Percentiles rank a stretch among this genome's conserved stretches.
Evolutionary conservation across 2,797 vertebrate species (phyloP).

Genomic region (Etheostoma nigrum): DNA sequence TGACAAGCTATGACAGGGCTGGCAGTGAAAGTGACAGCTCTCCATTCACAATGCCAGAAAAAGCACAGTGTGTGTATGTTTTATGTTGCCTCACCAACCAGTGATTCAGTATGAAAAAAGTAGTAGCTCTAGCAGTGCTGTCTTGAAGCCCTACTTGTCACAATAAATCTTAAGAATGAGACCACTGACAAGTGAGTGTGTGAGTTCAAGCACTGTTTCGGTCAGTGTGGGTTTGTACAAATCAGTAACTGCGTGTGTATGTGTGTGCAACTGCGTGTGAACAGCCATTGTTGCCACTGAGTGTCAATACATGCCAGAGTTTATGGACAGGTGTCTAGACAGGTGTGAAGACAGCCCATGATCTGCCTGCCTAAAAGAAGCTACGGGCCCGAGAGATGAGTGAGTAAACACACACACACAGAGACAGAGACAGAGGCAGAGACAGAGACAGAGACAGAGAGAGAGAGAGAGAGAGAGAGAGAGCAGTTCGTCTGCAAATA

Average conservation of each 20-base stretch:
- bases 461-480: too few species aligned
- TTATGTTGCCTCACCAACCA: constrained; percentile 31
- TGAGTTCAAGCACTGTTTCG: constrained; percentile 29
- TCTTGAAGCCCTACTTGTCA: constrained; percentile 52
- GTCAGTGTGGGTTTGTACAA: constrained; percentile 30
- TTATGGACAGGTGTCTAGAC: constrained; percentile 40
- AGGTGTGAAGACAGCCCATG: constrained; percentile 49
- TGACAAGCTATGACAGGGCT: constrained; percentile 27
- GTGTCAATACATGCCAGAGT: constrained; percentile 54
- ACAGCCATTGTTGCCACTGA: constrained; percentile 39
- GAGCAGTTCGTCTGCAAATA: constrained; percentile 58
- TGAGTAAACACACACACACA: neutral
- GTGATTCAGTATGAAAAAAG: constrained; percentile 30
- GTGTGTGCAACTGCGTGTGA: constrained; percentile 30
- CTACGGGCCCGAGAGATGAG: neutral
- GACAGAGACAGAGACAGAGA: too few species aligned
- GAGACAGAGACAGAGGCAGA: neutral
- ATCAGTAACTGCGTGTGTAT: constrained; percentile 24
- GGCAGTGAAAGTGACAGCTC: constrained; percentile 44
- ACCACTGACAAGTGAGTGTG: constrained; percentile 37
- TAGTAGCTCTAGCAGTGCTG: constrained; percentile 37
- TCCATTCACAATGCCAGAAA: constrained; percentile 36
- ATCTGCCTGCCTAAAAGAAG: constrained; percentile 39
- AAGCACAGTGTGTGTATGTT: constrained; percentile 35
- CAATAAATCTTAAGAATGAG: constrained; percentile 40